Base-by-base conservation (phyloP, 2,113 vertebrate genomes). In the Salvelinus alpinus region DNA sequence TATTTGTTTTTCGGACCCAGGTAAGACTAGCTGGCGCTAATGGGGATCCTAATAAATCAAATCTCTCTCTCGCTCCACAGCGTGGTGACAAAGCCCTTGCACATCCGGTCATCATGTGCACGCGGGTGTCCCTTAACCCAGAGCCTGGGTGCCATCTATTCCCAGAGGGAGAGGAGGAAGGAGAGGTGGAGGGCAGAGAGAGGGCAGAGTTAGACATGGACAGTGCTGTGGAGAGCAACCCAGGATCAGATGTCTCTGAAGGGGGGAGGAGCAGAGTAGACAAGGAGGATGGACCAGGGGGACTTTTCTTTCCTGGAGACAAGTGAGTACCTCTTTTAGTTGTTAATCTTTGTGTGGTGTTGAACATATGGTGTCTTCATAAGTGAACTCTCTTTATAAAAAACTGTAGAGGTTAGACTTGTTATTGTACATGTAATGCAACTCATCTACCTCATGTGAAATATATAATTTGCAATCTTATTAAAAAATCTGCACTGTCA, bases 211-310 rank as follows among this genome's bases (percentile, higher is more conserved):
- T 91, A 0, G 96, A 98, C 90, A 92, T 93, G 93, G 97, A 97
- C 93, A 97, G 96, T 1, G 95, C 95, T n/a, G 94, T 96, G 70
- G 96, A 95, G 84, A 95, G 95, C 0, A 91, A 94, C 51, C 96
- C 91, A 62, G 94, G 93, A 71, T 95, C 95, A 0, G 96, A 97
- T 79, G 93, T 93, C 16, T 95, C 92, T 0, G 95, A 96, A 0
- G 87, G 87, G 22, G 86, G 92, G 18, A 89, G 85, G 0, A 54
- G 5, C 51, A 34, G 86, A 0, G 94, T 92, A 48, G 95, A 96
- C 82, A 96, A 97, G 84, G 95, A 95, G 0, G 74, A 87, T 25
- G 75, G 81, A 1, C 92, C 97, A 0, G 87, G 86, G 1, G 91
- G 93, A 71, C 94, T 97, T 1, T 96, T 96, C 88, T 93, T 97